These are phyloP conservation scores for Phenganax stokvisi DNA, from an alignment of 92 coral and sea anemone genomes.

Conservation along the genomic window DNA sequence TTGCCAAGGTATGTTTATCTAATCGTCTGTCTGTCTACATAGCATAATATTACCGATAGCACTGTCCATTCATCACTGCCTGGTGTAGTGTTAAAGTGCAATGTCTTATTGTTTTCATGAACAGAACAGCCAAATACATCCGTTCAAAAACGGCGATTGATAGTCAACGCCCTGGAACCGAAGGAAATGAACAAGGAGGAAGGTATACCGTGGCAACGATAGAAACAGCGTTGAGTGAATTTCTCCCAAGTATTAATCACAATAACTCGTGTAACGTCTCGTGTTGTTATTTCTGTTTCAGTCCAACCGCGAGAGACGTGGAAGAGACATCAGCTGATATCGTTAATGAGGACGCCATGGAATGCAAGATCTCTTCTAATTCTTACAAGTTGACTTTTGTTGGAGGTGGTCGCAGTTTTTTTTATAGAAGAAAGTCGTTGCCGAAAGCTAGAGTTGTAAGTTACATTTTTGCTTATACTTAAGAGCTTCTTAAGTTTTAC, in stretches of 20 bases:
- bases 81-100: slow-evolving; percentile 22
- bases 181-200: slow-evolving; percentile 9
- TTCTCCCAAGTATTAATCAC: too few relatives aligned
- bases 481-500: background rate
- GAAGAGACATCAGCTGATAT: slow-evolving; percentile 76
- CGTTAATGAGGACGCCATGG: slow-evolving; percentile 87
- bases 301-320: slow-evolving; percentile 76
- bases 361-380: slow-evolving; percentile 82
- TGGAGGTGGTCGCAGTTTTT: slow-evolving; percentile 81
- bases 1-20: slow-evolving; percentile 63
- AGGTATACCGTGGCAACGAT: background rate
- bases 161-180: slow-evolving; percentile 4
- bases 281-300: slow-evolving; percentile 26
- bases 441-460: slow-evolving; percentile 84
- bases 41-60: slow-evolving; percentile 27
- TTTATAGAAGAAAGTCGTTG: slow-evolving; percentile 79
- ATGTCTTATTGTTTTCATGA: background rate
- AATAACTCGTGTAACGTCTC: background rate
- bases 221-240: too few relatives aligned
- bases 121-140: slow-evolving; percentile 29
- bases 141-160: slow-evolving; percentile 29
- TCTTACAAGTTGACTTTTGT: slow-evolving; percentile 93
- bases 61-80: slow-evolving; percentile 18
- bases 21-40: background rate
- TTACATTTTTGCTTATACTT: background rate